Base-by-base conservation (phyloP, 2,888 invertebrate genomes). In the Polyommatus icarus region DNA sequence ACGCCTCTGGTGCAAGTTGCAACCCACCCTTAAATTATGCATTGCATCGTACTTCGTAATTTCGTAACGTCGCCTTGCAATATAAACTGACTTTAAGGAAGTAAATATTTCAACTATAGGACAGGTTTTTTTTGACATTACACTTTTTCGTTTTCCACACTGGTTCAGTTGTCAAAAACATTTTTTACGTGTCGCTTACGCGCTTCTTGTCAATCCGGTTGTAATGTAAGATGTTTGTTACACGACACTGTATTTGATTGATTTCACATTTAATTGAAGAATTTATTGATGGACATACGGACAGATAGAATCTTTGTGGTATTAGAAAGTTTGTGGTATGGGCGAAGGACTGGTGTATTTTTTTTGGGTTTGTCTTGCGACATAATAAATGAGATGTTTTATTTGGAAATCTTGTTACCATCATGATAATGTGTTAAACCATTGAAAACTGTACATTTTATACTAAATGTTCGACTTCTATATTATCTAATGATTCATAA, bases 181-280 rank as follows among this genome's bases (percentile, higher is more conserved):
- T 59, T 59, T 57, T 59, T 59, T 59, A 59, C 59, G n/a, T 59
- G 59, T 59, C 59, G 15, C 24, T 20, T 61, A 24, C 61, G 24
- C 24, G 24, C 24, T 61, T 10, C 61, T 67, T 5, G 67, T 67
- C 15, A 3, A 29, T 67, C 67, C 67, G 67, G 67, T 67, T 67
- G 67, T 67, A 67, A 67, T 67, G 6, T 67, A 15, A 67, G 67
- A 29, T 32, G 18, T 32, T 67, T 67, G 67, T 67, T 67, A 67
- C 67, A 15, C 6, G 29, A 67, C 29, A 67, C 29, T 18, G 15
- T 29, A 32, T 67, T 15, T 67, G 67, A 67, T 67, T 67, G 67
- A 67, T 67, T 67, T 67, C 67, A 67, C 29, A 67, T 67, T 67
- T 32, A 32, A 32, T 67, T 67, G 67, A 67, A 29, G 29, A 32